A percentile compares a stretch with the other conserved stretches of the same genome.
phyloP scores from a whole-genome alignment of 2,113 vertebrate genomes.

The Charadrius vociferus region DNA sequence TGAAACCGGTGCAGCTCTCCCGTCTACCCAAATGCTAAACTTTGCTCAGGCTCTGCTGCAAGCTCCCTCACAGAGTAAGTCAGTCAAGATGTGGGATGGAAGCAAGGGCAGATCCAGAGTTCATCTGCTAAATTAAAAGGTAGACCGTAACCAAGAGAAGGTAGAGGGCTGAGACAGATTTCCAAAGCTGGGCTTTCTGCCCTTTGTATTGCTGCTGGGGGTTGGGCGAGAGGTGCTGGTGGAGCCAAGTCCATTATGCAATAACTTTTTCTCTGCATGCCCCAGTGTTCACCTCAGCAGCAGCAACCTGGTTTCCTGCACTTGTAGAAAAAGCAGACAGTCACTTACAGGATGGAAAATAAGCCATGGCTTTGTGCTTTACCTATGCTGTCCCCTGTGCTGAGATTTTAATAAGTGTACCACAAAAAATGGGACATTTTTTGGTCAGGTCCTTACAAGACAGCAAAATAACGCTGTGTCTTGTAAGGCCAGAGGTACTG shows the following conservation, averaged over 20 bases:
- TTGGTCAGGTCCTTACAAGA: not conserved
- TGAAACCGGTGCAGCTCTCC: not conserved
- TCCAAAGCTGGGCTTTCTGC: not conserved
- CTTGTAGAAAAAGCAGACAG: not conserved
- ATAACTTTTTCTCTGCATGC: not conserved
- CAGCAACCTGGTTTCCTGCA: not conserved
- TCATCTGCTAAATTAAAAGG: not conserved
- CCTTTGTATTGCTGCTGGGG: not conserved
- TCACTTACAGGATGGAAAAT: not conserved
- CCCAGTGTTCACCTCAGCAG: not conserved
- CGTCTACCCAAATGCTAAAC: not conserved
- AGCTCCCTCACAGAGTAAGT: not conserved
- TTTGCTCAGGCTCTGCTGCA: not conserved
- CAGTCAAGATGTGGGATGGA: not conserved
- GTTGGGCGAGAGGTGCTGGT: not conserved
- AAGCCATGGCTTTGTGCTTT: not conserved
- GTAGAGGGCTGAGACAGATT: not conserved
- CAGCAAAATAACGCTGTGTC: not conserved
- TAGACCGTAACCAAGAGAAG: not conserved
- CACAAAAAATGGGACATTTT: not conserved
- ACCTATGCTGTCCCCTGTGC: not conserved
- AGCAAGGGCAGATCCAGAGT: not conserved
- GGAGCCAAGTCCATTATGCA: not conserved
- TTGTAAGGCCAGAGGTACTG: not conserved
- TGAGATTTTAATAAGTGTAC: not conserved